Evolutionary conservation across 2,113 vertebrate genomes (phyloP).

Genomic region (Lamprotornis superbus): DNA sequence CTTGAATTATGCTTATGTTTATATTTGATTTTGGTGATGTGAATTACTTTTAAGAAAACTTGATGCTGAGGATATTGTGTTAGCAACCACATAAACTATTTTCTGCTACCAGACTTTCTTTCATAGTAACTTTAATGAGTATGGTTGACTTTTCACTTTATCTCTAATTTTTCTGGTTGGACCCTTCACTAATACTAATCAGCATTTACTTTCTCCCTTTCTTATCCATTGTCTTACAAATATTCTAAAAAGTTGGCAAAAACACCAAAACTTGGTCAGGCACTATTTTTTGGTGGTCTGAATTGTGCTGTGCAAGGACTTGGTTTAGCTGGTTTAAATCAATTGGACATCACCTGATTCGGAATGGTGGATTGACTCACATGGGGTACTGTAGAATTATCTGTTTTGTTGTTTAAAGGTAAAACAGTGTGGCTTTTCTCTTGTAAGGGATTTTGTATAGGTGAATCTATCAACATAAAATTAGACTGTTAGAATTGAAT

Average conservation of each 20-base stretch:
- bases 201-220: neutral
- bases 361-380: neutral
- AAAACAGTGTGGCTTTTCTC: neutral
- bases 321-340: neutral
- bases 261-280: neutral
- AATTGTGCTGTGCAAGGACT: neutral
- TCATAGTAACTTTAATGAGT: neutral
- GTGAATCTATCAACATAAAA: neutral
- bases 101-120: neutral
- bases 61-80: neutral
- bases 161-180: neutral
- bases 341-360: neutral
- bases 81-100: neutral
- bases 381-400: neutral
- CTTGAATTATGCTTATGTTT: neutral
- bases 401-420: neutral
- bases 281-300: neutral
- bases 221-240: neutral
- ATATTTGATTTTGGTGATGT: neutral
- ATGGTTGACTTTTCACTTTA: neutral
- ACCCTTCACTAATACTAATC: neutral
- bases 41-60: neutral
- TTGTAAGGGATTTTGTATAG: neutral
- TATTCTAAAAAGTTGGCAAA: neutral
- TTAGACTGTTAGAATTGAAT: neutral